A percentile compares a stretch with the other conserved stretches of the same genome.
phyloP scores from a whole-genome alignment of 2,113 vertebrate species.

The Benitochromis conjunctus region DNA sequence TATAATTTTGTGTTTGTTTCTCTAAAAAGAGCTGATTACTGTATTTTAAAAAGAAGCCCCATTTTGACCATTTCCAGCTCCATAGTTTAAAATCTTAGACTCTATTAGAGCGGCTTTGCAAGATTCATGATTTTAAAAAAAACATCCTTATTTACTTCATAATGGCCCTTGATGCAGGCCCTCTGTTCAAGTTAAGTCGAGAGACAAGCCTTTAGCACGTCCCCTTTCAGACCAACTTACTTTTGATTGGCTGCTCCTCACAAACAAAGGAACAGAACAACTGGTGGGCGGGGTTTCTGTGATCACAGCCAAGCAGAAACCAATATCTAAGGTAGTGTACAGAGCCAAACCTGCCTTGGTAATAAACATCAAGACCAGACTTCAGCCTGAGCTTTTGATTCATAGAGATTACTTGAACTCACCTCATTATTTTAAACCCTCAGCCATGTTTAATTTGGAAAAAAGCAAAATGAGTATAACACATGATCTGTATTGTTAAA shows the following conservation, averaged over 20 bases:
- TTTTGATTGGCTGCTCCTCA: neutral
- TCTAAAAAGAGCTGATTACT: neutral
- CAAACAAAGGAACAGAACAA: fast-evolving
- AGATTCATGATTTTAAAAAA: neutral
- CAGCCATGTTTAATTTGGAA: fast-evolving
- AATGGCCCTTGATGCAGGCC: neutral
- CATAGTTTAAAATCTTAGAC: neutral
- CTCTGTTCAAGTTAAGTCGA: neutral
- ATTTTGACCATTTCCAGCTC: neutral
- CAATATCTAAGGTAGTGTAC: neutral
- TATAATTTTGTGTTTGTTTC: neutral
- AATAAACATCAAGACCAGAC: fast-evolving
- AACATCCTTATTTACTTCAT: neutral
- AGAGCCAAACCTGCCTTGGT: neutral
- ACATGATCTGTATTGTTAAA: fast-evolving
- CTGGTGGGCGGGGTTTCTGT: fast-evolving
- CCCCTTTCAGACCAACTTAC: fast-evolving
- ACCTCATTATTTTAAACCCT: fast-evolving
- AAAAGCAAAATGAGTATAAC: fast-evolving
- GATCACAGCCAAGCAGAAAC: neutral
- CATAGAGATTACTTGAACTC: neutral
- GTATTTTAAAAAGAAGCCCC: fast-evolving
- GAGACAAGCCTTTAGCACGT: fast-evolving
- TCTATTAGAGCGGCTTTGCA: fast-evolving
- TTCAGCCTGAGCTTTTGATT: fast-evolving